phyloP scores from a whole-genome alignment of 2,113 vertebrate genomes.

The Salminus brasiliensis region DNA sequence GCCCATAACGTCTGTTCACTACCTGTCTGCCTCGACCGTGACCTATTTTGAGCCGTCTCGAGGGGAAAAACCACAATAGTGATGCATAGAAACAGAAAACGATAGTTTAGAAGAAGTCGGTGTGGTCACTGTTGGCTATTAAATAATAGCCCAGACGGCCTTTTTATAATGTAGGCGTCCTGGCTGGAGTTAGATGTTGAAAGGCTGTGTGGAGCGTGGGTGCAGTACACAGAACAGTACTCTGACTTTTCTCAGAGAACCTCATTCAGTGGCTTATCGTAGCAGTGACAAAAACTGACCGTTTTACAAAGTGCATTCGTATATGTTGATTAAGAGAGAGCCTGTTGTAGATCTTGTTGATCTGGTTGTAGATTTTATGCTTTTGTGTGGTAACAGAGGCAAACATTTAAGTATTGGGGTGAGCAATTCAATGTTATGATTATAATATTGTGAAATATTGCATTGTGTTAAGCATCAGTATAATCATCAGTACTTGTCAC shows the following conservation, averaged over 20 bases:
- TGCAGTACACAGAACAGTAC: not conserved
- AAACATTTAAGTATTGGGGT: no score
- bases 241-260: not conserved
- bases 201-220: not conserved
- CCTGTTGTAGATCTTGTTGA: no score
- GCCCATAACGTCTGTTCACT: not conserved
- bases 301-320: no score
- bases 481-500: no score
- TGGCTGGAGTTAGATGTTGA: not conserved
- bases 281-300: not conserved
- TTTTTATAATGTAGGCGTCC: not conserved
- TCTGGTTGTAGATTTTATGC: no score
- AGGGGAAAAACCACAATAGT: not conserved
- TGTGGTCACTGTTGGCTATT: not conserved
- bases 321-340: no score
- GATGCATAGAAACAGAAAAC: not conserved
- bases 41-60: conserved; percentile 9
- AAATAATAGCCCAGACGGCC: not conserved
- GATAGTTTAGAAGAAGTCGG: not conserved
- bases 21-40: not conserved
- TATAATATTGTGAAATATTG: no score
- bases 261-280: not conserved
- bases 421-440: no score
- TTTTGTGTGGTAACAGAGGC: no score
- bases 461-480: no score